A percentile compares a stretch with the other conserved stretches of the same genome.
Evolutionary conservation across 2,888 invertebrate genomes (phyloP).

Genomic region (Hyalella azteca): DNA sequence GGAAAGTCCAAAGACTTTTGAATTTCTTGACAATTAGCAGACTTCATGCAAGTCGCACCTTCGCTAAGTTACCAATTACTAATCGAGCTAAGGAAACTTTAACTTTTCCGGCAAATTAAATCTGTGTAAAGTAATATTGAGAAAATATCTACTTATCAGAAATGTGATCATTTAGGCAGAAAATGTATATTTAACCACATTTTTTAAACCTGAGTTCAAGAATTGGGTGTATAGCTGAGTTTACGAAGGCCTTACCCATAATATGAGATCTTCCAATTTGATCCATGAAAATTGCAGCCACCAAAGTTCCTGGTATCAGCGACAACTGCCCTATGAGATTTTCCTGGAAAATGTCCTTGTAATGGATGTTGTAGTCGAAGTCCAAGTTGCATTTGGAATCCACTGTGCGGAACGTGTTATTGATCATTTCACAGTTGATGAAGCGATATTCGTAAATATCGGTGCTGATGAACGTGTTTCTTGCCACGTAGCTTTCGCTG

Average conservation of each 20-base stretch:
- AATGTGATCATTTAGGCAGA: no score
- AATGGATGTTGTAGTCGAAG: slow-evolving; percentile 70
- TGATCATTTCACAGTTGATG: slow-evolving; percentile 68
- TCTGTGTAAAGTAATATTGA: no score
- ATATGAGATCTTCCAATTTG: slow-evolving; percentile 64
- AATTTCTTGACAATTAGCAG: no score
- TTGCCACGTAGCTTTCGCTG: slow-evolving; percentile 58
- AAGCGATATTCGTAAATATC: slow-evolving; percentile 68
- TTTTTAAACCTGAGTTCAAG: no score
- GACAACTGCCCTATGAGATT: slow-evolving; percentile 66
- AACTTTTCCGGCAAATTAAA: no score
- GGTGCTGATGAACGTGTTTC: slow-evolving; percentile 73
- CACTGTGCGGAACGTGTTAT: slow-evolving; percentile 67
- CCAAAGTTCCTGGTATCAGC: slow-evolving; percentile 64
- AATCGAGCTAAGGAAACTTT: no score
- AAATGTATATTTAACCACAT: no score
- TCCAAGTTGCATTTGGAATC: slow-evolving; percentile 64
- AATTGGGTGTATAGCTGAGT: no score
- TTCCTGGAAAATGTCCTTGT: slow-evolving; percentile 67
- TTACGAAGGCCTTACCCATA: slow-evolving; percentile 63
- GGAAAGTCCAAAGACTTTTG: slow-evolving; percentile 39
- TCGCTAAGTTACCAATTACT: no score
- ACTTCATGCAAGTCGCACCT: no score
- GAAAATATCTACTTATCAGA: no score
- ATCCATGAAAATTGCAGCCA: slow-evolving; percentile 64